Conservation (phyloP, 2,888 invertebrate genomes). For the Eupithecia insigniata region DNA sequence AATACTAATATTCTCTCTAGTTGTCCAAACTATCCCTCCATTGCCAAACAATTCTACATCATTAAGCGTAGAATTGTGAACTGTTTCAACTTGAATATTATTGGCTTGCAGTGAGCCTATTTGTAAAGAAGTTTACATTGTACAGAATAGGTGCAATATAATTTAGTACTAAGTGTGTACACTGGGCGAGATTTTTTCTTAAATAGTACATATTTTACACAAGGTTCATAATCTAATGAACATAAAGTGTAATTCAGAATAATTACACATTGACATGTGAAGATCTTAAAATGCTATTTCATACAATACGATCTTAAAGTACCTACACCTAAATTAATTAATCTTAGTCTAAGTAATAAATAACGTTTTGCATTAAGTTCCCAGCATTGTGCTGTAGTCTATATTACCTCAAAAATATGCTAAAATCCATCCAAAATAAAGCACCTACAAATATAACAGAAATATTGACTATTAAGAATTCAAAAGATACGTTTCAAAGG, state of each 20-base stretch:
- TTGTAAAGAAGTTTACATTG: conserved; percentile 70
- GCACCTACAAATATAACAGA: conserved; percentile 14
- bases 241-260: conserved; percentile 44
- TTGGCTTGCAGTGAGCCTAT: conserved; percentile 64
- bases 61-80: conserved; percentile 69
- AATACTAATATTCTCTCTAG: conserved; percentile 77
- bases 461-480: conserved; percentile 13
- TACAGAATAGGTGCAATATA: conserved; percentile 72
- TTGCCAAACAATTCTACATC: conserved; percentile 67
- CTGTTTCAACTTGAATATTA: conserved; percentile 60
- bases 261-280: conserved; percentile 31
- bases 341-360: conserved; percentile 34
- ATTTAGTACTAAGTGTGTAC: conserved; percentile 68
- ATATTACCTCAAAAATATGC: conserved; percentile 19
- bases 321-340: conserved; percentile 14
- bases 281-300: conserved; percentile 32
- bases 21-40: conserved; percentile 72
- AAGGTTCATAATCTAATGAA: conserved; percentile 42
- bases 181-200: conserved; percentile 74
- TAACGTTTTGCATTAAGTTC: conserved; percentile 33
- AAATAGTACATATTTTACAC: conserved; percentile 53
- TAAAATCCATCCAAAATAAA: conserved; percentile 25
- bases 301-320: conserved; percentile 25
- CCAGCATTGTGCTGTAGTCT: conserved; percentile 24
- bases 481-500: conserved; percentile 13